phyloP scores from a whole-genome alignment of 2,888 invertebrate species.

The Macrosiphum euphorbiae region DNA sequence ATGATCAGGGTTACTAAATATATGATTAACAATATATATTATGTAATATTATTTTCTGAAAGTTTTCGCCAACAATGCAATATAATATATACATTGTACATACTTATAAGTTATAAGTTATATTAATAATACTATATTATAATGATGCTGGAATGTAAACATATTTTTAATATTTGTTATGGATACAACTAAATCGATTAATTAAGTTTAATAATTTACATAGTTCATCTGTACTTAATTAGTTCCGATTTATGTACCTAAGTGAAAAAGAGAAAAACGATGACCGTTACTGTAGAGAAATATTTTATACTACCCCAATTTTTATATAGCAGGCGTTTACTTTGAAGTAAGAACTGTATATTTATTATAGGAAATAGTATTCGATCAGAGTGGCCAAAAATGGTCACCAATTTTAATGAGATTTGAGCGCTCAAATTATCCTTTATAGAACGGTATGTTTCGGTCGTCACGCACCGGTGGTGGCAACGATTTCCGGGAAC shows the following conservation, averaged over 20 bases:
- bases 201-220: not conserved
- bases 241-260: not conserved
- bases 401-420: not conserved
- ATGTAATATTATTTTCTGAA: not conserved
- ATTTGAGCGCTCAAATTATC: not conserved
- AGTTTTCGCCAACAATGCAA: not conserved
- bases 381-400: not conserved
- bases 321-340: not conserved
- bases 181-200: not conserved
- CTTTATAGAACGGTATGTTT: constrained; percentile 4
- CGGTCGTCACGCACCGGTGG: not conserved
- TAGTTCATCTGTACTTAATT: not conserved
- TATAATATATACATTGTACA: not conserved
- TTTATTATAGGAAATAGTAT: not conserved
- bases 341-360: not conserved
- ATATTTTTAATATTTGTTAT: not conserved
- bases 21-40: not conserved
- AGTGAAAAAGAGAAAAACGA: not conserved
- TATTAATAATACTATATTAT: not conserved
- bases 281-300: not conserved
- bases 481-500: constrained; percentile 16
- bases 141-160: not conserved
- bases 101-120: not conserved
- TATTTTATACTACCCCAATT: not conserved
- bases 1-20: not conserved